Base-by-base conservation (phyloP, 2,888 invertebrate genomes). In the Drosophila bunnanda region DNA sequence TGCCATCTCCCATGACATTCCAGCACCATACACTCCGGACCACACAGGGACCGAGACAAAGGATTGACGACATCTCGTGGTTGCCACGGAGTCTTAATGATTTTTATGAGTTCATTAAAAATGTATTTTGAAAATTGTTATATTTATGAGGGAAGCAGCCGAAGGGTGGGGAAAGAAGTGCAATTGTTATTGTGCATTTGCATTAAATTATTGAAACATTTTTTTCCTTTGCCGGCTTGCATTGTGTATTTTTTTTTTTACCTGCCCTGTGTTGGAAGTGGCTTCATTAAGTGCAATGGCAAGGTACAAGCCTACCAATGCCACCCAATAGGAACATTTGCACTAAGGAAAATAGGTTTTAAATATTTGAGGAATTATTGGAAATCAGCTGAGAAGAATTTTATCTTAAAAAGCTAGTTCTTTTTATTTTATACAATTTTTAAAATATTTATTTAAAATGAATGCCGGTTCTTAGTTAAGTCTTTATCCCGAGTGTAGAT, bases 81-180 rank as follows among this genome's bases (percentile, higher is more conserved):
- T 20, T 75, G 76, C 58, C 39, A 66, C 17, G 58, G 17, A 22
- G 54, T 39, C 52, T 82, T 79, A 70, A 88, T 82, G 61, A 88
- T 73, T 75, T 87, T 81, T 73, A 74, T 65, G 69, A 76, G 66
- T 76, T 78, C 84, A 86, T 83, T 88, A 88, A 86, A 78, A 80
- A 78, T 83, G 76, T 75, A 88, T 88, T 88, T 80, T 54, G 55
- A 75, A 76, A 76, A 81, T 83, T 78, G 62, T 70, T 83, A 72
- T 84, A 77, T 71, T 61, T 69, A 72, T 78, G 78, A 68, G 70
- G 44, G 59, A 60, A 60, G 59, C 30, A 12, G 6, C 36, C 25
- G 36, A 13, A 57, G 8, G 20, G 34, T 30, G 15, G 43, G 15
- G 17, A 25, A 30, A 7, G 56, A 57, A 52, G 44, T 66, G 76